These are phyloP conservation scores for Lacerta viridis DNA, from an alignment of 2,797 vertebrate species.

Conservation along the genomic window DNA sequence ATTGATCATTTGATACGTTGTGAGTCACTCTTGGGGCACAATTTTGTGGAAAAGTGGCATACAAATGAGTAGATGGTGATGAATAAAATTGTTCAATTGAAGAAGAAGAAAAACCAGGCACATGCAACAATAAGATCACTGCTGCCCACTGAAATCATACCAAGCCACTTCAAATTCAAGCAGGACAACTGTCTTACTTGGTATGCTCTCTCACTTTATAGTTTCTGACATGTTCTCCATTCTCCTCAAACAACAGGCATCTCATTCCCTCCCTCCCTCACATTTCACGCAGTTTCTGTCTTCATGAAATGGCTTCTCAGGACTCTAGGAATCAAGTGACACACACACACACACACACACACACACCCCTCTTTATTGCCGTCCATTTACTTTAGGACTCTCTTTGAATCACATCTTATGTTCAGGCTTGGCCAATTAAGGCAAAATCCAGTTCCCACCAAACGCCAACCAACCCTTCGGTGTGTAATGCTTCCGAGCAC, in stretches of 20 bases:
- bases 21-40: not conserved
- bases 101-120: too few species aligned
- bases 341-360: too few species aligned
- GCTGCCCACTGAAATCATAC: not conserved
- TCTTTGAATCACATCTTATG: not conserved
- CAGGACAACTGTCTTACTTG: not conserved
- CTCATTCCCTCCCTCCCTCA: constrained; percentile 24
- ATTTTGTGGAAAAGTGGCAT: not conserved
- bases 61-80: not conserved
- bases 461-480: not conserved
- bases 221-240: not conserved
- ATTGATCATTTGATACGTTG: too few species aligned
- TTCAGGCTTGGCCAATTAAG: not conserved
- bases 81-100: not conserved
- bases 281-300: not conserved
- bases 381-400: not conserved
- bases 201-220: not conserved
- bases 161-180: not conserved
- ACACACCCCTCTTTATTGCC: too few species aligned
- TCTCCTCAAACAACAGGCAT: not conserved
- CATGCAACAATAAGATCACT: not conserved
- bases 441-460: not conserved
- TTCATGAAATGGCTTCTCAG: not conserved
- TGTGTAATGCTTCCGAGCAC: not conserved
- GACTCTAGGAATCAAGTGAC: not conserved